These are phyloP conservation scores for Hydrocynus forskahlii DNA, from an alignment of 2,797 vertebrate species.

Conservation along the genomic window DNA sequence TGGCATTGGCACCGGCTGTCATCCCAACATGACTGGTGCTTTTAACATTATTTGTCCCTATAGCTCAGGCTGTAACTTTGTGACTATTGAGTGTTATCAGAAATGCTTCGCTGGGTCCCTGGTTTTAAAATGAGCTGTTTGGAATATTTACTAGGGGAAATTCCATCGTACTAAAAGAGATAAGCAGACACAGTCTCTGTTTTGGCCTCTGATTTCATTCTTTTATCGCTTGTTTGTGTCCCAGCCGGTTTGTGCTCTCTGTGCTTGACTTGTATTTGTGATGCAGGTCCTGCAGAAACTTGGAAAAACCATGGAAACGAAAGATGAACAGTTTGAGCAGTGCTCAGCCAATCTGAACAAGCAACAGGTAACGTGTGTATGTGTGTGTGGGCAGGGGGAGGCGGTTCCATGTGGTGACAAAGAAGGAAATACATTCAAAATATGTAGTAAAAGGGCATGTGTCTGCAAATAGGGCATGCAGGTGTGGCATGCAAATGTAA, in stretches of 20 bases:
- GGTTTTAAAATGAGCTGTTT: not conserved
- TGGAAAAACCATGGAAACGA: constrained; percentile 93
- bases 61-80: not conserved
- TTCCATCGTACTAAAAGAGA: not conserved
- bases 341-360: constrained; percentile 85
- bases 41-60: too few species aligned
- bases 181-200: not conserved
- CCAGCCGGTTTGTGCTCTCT: not conserved
- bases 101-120: not conserved
- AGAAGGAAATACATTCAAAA: not conserved
- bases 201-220: not conserved
- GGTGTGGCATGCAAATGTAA: not conserved
- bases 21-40: too few species aligned
- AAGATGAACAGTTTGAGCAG: constrained; percentile 92
- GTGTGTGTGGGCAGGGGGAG: not conserved
- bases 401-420: not conserved
- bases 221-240: not conserved
- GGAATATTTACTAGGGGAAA: not conserved
- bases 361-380: constrained; percentile 84
- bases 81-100: not conserved
- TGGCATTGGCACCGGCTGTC: too few species aligned
- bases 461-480: not conserved
- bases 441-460: not conserved
- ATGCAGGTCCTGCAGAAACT: constrained; percentile 91
- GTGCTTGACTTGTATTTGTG: not conserved